A percentile compares a stretch with the other conserved stretches of the same genome.
Conservation (phyloP, 2,888 invertebrate species). For the Mimachlamys varia region DNA sequence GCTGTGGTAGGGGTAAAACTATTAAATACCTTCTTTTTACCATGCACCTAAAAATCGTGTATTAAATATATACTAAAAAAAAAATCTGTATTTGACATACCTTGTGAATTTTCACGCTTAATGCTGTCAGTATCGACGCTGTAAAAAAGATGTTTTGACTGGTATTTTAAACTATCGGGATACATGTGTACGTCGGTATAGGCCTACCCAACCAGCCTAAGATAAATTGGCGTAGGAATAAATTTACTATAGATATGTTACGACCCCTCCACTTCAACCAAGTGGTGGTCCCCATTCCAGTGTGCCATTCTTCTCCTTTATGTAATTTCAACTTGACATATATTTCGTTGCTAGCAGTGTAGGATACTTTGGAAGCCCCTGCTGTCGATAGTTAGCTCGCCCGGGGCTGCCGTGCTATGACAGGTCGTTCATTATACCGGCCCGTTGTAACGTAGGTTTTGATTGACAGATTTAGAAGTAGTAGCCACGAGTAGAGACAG, state of each 20-base stretch:
- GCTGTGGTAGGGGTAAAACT: neutral
- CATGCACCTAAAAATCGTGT: neutral
- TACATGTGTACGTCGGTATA: neutral
- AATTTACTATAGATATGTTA: conserved; percentile 22
- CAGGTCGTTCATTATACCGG: conserved; percentile 75
- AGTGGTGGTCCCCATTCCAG: conserved; percentile 31
- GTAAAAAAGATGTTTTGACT: conserved; percentile 29
- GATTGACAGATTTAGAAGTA: conserved; percentile 77
- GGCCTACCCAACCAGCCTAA: neutral
- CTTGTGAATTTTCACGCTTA: neutral
- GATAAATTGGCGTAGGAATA: conserved; percentile 27
- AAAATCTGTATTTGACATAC: neutral
- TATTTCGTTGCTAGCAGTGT: conserved; percentile 38
- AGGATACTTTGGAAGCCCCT: conserved; percentile 46
- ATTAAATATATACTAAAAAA: neutral
- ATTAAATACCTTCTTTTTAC: neutral
- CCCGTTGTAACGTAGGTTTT: conserved; percentile 64
- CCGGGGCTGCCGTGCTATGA: conserved; percentile 66
- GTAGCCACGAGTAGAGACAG: conserved; percentile 75
- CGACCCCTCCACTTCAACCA: conserved; percentile 20
- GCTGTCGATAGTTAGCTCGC: conserved; percentile 52
- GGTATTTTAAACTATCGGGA: neutral
- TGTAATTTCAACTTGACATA: conserved; percentile 40
- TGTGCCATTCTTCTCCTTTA: conserved; percentile 14
- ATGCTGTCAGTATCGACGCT: neutral